phyloP scores from a whole-genome alignment of 2,113 vertebrate genomes.

The Varanus salvator region DNA sequence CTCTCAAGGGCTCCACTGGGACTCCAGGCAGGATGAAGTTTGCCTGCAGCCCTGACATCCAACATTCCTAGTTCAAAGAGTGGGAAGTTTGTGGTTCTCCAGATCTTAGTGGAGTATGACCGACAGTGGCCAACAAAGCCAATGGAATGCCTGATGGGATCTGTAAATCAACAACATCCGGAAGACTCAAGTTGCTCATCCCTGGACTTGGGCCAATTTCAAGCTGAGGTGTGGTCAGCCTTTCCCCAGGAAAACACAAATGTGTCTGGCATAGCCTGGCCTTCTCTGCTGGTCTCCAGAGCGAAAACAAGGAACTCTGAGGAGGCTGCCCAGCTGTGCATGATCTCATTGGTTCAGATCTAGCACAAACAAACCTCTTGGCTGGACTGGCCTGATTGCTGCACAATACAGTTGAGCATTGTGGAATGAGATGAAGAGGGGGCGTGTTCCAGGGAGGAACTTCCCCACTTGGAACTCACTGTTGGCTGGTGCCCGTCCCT shows the following conservation, averaged over 20 bases:
- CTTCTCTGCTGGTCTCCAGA: not conserved
- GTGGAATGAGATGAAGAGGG: not conserved
- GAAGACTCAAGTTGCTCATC: too few species aligned
- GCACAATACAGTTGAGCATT: not conserved
- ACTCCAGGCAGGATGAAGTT: too few species aligned
- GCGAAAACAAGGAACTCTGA: not conserved
- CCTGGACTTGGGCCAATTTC: not conserved
- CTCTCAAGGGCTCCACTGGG: too few species aligned
- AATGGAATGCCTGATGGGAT: too few species aligned
- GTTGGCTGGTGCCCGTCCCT: not conserved
- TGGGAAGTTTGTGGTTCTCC: too few species aligned
- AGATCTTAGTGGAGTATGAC: too few species aligned
- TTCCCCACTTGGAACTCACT: not conserved
- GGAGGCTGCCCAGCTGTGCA: not conserved
- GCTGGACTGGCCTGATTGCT: not conserved
- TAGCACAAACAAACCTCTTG: not conserved
- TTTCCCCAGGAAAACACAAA: not conserved
- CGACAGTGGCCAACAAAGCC: too few species aligned
- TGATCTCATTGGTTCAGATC: accelerated
- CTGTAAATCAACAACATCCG: too few species aligned
- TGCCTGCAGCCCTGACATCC: too few species aligned
- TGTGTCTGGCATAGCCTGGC: not conserved
- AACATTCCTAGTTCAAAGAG: too few species aligned
- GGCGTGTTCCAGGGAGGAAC: not conserved
- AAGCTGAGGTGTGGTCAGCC: not conserved